Conservation (phyloP, 2,113 vertebrate species). For the Oostethus manadensis region DNA sequence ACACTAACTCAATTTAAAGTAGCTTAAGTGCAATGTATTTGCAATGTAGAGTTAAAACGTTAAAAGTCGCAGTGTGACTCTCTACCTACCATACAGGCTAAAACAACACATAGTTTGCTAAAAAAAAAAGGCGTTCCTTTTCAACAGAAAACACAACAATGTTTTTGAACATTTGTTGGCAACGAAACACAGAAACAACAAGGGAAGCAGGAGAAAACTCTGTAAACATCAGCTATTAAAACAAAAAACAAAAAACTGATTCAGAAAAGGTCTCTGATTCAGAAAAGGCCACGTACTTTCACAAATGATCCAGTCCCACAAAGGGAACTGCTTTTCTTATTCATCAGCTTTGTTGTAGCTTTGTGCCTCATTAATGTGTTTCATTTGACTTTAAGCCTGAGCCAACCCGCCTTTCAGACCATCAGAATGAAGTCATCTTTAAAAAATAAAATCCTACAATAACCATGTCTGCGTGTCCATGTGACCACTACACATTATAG, state of each 20-base stretch:
- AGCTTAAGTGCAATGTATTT: no score
- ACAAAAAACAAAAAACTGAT: background rate
- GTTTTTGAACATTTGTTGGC: background rate
- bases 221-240: background rate
- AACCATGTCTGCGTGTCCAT: conserved; percentile 6
- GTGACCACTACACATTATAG: conserved; percentile 44
- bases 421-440: conserved; percentile 29
- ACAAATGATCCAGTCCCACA: background rate
- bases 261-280: conserved; percentile 16
- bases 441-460: conserved; percentile 15
- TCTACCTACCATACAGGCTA: no score
- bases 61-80: no score
- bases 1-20: no score
- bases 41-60: no score
- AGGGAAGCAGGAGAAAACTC: conserved; percentile 13
- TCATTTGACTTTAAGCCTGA: conserved; percentile 25
- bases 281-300: background rate
- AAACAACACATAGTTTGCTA: no score
- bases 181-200: conserved; percentile 4
- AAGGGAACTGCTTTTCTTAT: conserved; percentile 8
- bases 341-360: background rate
- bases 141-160: no score
- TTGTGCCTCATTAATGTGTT: background rate
- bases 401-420: conserved; percentile 14
- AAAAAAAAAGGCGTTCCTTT: no score